These are phyloP conservation scores for Acomys russatus DNA, from an alignment of 2,797 vertebrate species.

Conservation along the genomic window DNA sequence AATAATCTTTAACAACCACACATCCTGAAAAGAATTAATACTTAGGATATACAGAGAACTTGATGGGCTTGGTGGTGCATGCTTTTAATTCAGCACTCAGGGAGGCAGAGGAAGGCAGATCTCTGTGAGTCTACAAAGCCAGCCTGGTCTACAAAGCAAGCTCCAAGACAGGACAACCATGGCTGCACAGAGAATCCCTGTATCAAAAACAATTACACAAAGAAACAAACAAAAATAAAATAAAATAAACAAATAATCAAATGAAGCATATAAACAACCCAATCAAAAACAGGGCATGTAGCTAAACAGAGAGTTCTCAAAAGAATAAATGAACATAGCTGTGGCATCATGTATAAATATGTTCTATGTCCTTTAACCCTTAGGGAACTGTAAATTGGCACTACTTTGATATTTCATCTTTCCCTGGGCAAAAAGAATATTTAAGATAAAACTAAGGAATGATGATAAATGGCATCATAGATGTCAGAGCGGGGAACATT, in stretches of 20 bases:
- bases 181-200: too few species aligned
- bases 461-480: not conserved
- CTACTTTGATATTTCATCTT: not conserved
- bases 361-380: not conserved
- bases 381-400: not conserved
- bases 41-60: not conserved
- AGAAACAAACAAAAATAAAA: too few species aligned
- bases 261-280: not conserved
- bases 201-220: too few species aligned
- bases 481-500: not conserved
- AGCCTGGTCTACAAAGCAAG: too few species aligned
- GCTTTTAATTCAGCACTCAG: too few species aligned
- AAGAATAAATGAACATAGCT: not conserved
- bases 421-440: not conserved
- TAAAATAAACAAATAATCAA: not conserved
- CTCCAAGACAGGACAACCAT: too few species aligned
- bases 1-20: not conserved
- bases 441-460: not conserved
- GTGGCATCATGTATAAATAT: not conserved
- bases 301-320: not conserved
- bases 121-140: too few species aligned
- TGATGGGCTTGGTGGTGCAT: too few species aligned
- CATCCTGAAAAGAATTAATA: not conserved
- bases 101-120: too few species aligned
- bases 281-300: not conserved